phyloP scores from a whole-genome alignment of 2,113 vertebrate genomes.

The Oenanthe oenanthe region DNA sequence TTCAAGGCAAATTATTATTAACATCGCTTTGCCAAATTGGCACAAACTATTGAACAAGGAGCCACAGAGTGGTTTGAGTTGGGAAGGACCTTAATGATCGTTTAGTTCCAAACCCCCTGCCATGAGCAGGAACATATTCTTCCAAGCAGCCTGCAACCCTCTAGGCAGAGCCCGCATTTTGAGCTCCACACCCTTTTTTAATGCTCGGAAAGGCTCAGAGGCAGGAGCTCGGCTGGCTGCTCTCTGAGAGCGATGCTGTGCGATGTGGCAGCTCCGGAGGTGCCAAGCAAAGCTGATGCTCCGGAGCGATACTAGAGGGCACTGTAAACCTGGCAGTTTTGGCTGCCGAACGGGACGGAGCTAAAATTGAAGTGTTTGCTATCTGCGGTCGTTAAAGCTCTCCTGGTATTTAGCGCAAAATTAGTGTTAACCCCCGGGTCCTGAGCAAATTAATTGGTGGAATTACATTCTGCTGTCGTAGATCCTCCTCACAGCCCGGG shows the following conservation, averaged over 20 bases:
- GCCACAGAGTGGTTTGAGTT: not conserved
- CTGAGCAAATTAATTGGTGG: slow-evolving; percentile 30
- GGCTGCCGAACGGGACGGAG: slow-evolving; percentile 19
- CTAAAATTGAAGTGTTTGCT: slow-evolving; percentile 17
- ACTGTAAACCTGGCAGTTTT: slow-evolving; percentile 61
- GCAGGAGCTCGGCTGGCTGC: not conserved
- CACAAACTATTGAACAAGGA: not conserved
- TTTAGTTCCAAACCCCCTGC: not conserved
- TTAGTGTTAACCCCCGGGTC: slow-evolving; percentile 32
- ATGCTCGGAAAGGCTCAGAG: fast-evolving
- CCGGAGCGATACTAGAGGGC: slow-evolving; percentile 60
- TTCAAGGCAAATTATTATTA: not conserved
- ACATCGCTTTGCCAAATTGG: not conserved
- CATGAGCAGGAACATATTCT: not conserved
- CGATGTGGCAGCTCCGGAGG: not conserved
- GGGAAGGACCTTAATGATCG: not conserved
- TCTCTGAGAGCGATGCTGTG: not conserved
- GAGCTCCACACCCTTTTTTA: fast-evolving
- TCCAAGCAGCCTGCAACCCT: not conserved
- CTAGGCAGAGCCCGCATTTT: not conserved
- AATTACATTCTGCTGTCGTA: not conserved
- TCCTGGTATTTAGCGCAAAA: not conserved
- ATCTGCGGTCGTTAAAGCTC: slow-evolving; percentile 23
- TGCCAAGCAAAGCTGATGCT: slow-evolving; percentile 36
- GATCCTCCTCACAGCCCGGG: not conserved